Evolutionary conservation across 2,113 vertebrate genomes (phyloP).

Genomic region (cattle (Bos taurus)): ARS-UCD2.0 NC_037344.1:19664501-19665000

Average conservation of each 20-base stretch:
- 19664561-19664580: neutral
- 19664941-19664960: neutral
- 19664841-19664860: neutral
- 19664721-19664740: neutral
- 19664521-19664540: neutral
- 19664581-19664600: neutral
- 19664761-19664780: neutral
- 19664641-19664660: neutral
- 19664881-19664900: conserved; percentile 1
- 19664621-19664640: neutral
- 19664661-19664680: neutral
- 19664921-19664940: neutral
- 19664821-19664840: neutral
- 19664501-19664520: neutral
- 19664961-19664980: neutral
- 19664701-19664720: neutral
- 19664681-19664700: neutral
- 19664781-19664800: neutral
- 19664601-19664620: neutral
- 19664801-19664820: neutral
- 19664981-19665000: neutral
- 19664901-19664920: neutral
- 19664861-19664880: neutral
- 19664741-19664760: neutral
- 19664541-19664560: neutral